Evolutionary conservation across 2,113 vertebrate genomes (phyloP).

Genomic region (Sapajus apella): DNA sequence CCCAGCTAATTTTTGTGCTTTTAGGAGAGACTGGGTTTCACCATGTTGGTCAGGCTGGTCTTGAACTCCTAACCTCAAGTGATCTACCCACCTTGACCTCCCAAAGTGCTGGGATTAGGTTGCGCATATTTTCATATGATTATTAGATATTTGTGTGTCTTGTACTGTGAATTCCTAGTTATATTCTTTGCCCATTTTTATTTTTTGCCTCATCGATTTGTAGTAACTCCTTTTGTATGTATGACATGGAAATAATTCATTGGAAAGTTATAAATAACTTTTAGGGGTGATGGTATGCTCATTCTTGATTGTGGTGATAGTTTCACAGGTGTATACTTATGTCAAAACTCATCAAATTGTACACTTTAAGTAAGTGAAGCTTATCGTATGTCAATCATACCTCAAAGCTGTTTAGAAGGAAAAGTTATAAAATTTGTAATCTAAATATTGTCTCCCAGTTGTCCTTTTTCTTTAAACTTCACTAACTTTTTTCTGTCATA

Average conservation of each 20-base stretch:
- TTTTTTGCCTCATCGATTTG: slow-evolving; percentile 50
- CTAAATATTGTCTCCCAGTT: neutral
- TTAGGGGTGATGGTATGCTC: slow-evolving; percentile 63
- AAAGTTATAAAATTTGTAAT: slow-evolving; percentile 49
- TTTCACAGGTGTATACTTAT: slow-evolving; percentile 73
- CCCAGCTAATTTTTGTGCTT: too few species aligned
- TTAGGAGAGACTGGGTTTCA: too few species aligned
- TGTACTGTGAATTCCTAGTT: neutral
- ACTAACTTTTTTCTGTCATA: neutral
- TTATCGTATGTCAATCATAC: slow-evolving; percentile 76
- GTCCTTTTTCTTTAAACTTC: slow-evolving; percentile 26
- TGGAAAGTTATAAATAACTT: slow-evolving; percentile 74
- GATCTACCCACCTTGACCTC: too few species aligned
- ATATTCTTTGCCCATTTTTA: slow-evolving; percentile 8
- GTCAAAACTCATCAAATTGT: slow-evolving; percentile 77
- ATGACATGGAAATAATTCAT: slow-evolving; percentile 63
- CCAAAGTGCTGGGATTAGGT: too few species aligned
- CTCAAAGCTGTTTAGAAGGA: slow-evolving; percentile 56
- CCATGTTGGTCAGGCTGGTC: too few species aligned
- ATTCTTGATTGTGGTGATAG: slow-evolving; percentile 69
- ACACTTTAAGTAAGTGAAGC: slow-evolving; percentile 66
- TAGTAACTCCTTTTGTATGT: slow-evolving; percentile 62
- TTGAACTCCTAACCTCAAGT: too few species aligned
- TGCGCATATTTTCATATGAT: neutral
- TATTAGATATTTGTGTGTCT: neutral